phyloP scores from a whole-genome alignment of 2,888 invertebrate species.

The Sphaerophoria rueppellii region DNA sequence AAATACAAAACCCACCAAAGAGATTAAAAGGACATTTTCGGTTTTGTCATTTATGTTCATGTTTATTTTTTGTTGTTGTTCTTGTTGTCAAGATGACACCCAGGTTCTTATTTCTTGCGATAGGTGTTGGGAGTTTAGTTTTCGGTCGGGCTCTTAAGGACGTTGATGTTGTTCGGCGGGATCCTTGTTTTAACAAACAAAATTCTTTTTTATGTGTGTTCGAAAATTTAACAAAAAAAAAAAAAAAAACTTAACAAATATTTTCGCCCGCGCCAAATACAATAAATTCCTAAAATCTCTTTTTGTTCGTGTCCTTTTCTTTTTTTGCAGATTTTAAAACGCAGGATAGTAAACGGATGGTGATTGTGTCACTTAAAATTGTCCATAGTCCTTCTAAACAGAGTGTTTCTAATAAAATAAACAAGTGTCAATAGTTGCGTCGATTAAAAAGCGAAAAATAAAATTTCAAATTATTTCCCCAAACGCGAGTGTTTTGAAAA shows the following conservation, averaged over 20 bases:
- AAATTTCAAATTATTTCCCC: slow-evolving; percentile 1
- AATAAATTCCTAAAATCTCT: slow-evolving; percentile 33
- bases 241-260: too few species aligned
- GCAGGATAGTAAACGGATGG: slow-evolving; percentile 63
- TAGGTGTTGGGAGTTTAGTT: slow-evolving; percentile 67
- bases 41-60: slow-evolving; percentile 37
- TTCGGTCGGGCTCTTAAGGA: slow-evolving; percentile 64
- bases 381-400: slow-evolving; percentile 4
- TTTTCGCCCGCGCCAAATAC: slow-evolving; percentile 30
- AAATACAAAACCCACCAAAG: slow-evolving; percentile 13
- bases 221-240: too few species aligned
- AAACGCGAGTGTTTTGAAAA: slow-evolving; percentile 18
- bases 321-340: slow-evolving; percentile 56
- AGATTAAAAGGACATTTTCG: slow-evolving; percentile 26
- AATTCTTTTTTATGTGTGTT: slow-evolving; percentile 11
- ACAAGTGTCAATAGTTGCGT: slow-evolving; percentile 2
- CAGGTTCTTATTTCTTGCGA: slow-evolving; percentile 46
- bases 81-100: slow-evolving; percentile 65
- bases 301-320: slow-evolving; percentile 58
- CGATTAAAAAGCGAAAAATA: slow-evolving; percentile 1
- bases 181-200: slow-evolving; percentile 6
- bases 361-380: slow-evolving; percentile 42
- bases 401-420: slow-evolving; percentile 16
- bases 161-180: slow-evolving; percentile 22
- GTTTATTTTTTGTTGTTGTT: slow-evolving; percentile 25